phyloP scores from a whole-genome alignment of 2,113 vertebrate species.

The Bungarus multicinctus region DNA sequence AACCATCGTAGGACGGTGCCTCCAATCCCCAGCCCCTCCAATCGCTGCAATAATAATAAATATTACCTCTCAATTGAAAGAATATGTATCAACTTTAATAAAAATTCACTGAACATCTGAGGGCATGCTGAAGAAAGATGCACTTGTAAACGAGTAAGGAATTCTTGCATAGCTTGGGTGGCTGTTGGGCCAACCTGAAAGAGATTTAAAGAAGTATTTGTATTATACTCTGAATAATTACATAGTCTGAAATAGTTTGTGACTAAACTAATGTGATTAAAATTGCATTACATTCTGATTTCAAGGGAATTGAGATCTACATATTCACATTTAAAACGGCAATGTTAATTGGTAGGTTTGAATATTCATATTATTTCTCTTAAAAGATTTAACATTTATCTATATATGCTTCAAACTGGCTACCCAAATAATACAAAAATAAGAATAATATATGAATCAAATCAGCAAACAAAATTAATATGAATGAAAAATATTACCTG shows the following conservation, averaged over 20 bases:
- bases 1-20: too few species aligned
- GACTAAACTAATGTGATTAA: not conserved
- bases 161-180: constrained; percentile 98
- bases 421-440: not conserved
- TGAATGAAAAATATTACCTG: constrained; percentile 72
- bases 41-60: not conserved
- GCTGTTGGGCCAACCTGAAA: constrained; percentile 94
- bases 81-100: constrained; percentile 95
- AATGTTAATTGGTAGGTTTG: not conserved
- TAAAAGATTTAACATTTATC: not conserved
- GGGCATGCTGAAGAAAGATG: constrained; percentile 95
- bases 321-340: not conserved
- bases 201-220: constrained; percentile 16
- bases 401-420: not conserved
- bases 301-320: not conserved
- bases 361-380: not conserved
- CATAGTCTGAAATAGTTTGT: not conserved
- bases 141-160: constrained; percentile 93
- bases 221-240: not conserved
- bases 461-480: not conserved
- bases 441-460: not conserved
- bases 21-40: too few species aligned
- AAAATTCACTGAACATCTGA: constrained; percentile 99
- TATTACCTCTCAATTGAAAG: constrained; percentile 93
- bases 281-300: not conserved